Conservation (phyloP, 1,140 invertebrate genomes). For the Mycetomoellerius zeteki region DNA sequence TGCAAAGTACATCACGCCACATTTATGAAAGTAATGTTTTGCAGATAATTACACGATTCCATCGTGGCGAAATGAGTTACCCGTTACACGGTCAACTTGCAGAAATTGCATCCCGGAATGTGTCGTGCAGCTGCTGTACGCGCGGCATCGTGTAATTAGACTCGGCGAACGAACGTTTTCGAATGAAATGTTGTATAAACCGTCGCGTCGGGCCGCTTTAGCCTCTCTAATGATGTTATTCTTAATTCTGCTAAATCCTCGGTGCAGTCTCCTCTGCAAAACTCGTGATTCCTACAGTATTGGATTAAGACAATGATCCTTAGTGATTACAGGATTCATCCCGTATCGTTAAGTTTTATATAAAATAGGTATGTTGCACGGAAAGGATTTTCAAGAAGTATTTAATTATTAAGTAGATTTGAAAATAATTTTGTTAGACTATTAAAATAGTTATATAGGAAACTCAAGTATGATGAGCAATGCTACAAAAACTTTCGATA, state of each 20-base stretch:
- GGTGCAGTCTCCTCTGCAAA: slow-evolving; percentile 18
- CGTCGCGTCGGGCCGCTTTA: slow-evolving; percentile 52
- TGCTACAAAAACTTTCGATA: too few species aligned
- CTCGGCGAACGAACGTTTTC: slow-evolving; percentile 56
- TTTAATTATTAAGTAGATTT: too few species aligned
- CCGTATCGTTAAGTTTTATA: not conserved
- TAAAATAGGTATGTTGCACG: not conserved
- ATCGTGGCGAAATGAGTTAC: slow-evolving; percentile 57
- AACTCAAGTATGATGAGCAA: too few species aligned
- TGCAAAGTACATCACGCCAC: slow-evolving; percentile 1
- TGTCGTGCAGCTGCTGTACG: slow-evolving; percentile 46
- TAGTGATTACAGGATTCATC: slow-evolving; percentile 17
- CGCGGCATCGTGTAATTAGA: slow-evolving; percentile 55
- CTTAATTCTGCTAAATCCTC: slow-evolving; percentile 58
- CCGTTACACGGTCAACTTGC: slow-evolving; percentile 61
- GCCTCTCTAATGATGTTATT: slow-evolving; percentile 54
- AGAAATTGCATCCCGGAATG: slow-evolving; percentile 58
- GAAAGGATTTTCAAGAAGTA: too few species aligned
- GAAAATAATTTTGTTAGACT: too few species aligned
- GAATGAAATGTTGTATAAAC: slow-evolving; percentile 57
- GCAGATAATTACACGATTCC: slow-evolving; percentile 58
- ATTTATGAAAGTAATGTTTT: slow-evolving; percentile 59
- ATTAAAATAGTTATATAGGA: too few species aligned
- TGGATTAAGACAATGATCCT: slow-evolving; percentile 13
- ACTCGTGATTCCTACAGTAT: not conserved